Evolutionary conservation across 2,797 vertebrate genomes (phyloP), one percentile per base, ranked within the genome.

Genomic region (Microctenopoma lineatum): DNA sequence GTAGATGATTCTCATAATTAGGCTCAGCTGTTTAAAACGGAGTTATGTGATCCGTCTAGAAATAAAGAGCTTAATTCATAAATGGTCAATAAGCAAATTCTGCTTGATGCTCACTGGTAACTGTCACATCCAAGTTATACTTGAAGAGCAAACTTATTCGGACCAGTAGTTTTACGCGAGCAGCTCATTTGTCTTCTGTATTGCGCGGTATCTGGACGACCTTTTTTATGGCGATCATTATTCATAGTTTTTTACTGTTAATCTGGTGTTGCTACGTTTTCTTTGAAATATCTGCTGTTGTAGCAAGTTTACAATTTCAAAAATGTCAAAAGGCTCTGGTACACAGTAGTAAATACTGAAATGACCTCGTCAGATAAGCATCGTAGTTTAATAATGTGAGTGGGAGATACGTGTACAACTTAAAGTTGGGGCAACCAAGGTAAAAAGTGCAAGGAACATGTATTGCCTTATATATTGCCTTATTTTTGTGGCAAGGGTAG

Each of bases 1-100:
- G 55, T 21, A 66, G 52, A 83, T 77, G 32, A 85, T 78, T 82
- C 68, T 70, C 50, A 29, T 70, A 77, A 82, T 87, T 79, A 79
- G 80, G 79, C 56, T 57, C 73, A 84, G 84, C 66, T 81, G 80
- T 77, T 87, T 64, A 67, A 77, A 67, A 72, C 52, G 32, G 48
- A 73, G 59, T 70, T 66, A 9, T 75, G 61, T 80, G 69, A 79
- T 69, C 48, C 51, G 54, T 66, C 46, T 79, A 9, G 9, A 56
- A 71, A 79, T 75, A 34, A 60, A 64, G 36, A 53, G 1, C 67
- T 73, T n/a, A 45, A 59, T 64, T 69, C 52, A 10, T 46, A 62
- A 34, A 52, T 32, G 51, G 18, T 38, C 12, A 47, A 27, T 46
- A 26, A 21, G 21, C 21, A 21, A 21, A 21, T 21, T 21, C 21